Percentiles rank a stretch among this genome's conserved stretches.
phyloP scores from a whole-genome alignment of 1,140 invertebrate genomes.

The Odontomachus brunneus region DNA sequence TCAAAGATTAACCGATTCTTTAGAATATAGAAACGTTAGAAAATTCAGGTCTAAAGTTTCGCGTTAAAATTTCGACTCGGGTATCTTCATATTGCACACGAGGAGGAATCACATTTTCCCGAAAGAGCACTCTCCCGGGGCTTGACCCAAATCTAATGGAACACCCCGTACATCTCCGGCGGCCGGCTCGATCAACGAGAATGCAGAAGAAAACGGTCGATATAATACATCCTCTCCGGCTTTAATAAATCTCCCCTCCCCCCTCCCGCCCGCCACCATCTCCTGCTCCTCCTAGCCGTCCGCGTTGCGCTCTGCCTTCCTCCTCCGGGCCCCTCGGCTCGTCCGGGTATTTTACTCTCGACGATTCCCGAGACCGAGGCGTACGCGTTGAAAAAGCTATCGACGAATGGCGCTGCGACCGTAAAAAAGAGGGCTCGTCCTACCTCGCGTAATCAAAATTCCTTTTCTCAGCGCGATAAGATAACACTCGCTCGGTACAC shows the following conservation, averaged over 20 bases:
- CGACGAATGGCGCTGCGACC: conserved; percentile 28
- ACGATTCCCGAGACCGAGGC: conserved; percentile 22
- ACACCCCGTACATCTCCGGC: conserved; percentile 39
- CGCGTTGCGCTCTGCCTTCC: not conserved
- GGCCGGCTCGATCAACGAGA: conserved; percentile 51
- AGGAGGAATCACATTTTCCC: not conserved
- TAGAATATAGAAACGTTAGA: too few relatives aligned
- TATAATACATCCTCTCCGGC: conserved; percentile 66
- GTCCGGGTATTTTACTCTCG: conserved; percentile 47
- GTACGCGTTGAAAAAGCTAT: not conserved
- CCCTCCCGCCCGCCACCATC: not conserved
- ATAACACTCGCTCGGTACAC: conserved; percentile 59
- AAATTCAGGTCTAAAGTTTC: too few relatives aligned
- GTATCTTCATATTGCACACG: not conserved
- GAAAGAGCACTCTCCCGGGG: not conserved
- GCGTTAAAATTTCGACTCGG: too few relatives aligned
- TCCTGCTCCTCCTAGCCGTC: not conserved
- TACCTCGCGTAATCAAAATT: conserved; percentile 71
- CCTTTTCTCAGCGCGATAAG: conserved; percentile 70
- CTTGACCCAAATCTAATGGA: not conserved
- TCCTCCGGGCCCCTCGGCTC: conserved; percentile 16
- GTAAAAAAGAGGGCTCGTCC: conserved; percentile 38
- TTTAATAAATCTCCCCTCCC: conserved; percentile 70
- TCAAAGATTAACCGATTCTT: too few relatives aligned
- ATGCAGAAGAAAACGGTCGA: conserved; percentile 61